Base-by-base conservation (phyloP, 2,113 vertebrate genomes). In the Vicugna pacos region DNA sequence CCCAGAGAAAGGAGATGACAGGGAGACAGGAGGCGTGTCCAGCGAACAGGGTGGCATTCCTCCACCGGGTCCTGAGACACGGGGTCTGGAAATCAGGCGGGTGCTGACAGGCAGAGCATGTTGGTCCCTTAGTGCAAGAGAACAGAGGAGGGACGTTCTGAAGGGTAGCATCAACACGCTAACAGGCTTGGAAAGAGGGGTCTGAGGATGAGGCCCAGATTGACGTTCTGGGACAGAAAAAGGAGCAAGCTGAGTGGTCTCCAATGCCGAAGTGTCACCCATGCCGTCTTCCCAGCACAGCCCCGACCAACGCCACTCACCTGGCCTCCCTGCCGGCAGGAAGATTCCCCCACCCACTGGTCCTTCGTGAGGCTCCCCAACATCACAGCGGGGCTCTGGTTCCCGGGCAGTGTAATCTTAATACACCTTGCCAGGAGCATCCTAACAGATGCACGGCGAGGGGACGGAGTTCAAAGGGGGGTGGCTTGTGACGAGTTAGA, bases 101-200 rank as follows among this genome's bases (percentile, higher is more conserved):
- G 35, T 77, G 91, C 80, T 32, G 58, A 64, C 72, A 90, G 95
- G 93, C 35, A 56, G 92, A 72, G 89, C 54, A 15, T 67, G 83
- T 80, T 72, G 89, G 5, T 77, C 97, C 86, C 75, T 89, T 52
- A 94, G 96, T 93, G 89, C 73, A 56, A 22, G 0, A 0, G 77
- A 6, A 92, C 80, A 16, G 19, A 73, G 67, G 64, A 81, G 65
- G 30, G 82, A 35, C 11, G 11, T 94, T 96, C 11, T 2, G 19
- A 54, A 14, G 8, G 46, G 35, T 1, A 75, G 38, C 0, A 0
- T 4, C 0, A 35, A 0, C 1, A 0, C 56, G 69, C 0, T 0
- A 8, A 56, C 0, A 0, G 2, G 10, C 19, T 8, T 54, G 73
- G 62, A 48, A 58, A 65, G 81, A 42, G 13, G 0, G 19, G 26